Conservation (phyloP, 2,113 vertebrate genomes). For the Erythrolamprus reginae region DNA sequence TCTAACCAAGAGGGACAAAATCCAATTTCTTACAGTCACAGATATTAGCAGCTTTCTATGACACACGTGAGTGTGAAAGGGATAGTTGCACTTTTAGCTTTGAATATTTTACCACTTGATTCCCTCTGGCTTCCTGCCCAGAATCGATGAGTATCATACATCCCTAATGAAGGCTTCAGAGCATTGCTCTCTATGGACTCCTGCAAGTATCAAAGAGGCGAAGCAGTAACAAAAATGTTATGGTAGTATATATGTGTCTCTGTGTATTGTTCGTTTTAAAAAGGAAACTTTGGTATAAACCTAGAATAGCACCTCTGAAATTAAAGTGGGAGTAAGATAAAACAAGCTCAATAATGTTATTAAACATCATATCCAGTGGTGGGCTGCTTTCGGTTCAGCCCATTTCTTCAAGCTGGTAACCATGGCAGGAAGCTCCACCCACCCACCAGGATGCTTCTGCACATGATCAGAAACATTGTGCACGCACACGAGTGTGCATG, state of each 20-base stretch:
- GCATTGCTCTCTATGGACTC: conserved; percentile 52
- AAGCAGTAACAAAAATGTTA: conserved; percentile 53
- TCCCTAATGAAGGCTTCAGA: conserved; percentile 53
- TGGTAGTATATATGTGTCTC: neutral
- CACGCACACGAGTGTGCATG: too few relatives aligned
- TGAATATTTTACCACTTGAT: conserved; percentile 46
- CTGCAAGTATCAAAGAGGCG: conserved; percentile 58
- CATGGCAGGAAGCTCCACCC: too few relatives aligned
- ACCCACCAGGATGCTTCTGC: too few relatives aligned
- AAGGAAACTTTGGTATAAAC: conserved; percentile 33
- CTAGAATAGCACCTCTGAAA: conserved; percentile 41
- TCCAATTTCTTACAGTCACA: neutral
- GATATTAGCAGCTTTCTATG: neutral
- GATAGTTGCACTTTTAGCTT: conserved; percentile 33
- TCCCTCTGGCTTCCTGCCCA: conserved; percentile 50
- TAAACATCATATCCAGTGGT: neutral
- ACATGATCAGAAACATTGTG: too few relatives aligned
- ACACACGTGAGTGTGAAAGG: conserved; percentile 25
- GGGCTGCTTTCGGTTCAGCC: too few relatives aligned
- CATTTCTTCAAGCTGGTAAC: too few relatives aligned
- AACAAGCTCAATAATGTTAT: conserved; percentile 34
- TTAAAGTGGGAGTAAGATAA: conserved; percentile 34
- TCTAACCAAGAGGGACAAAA: conserved; percentile 5
- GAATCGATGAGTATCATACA: conserved; percentile 44
- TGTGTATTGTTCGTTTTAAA: conserved; percentile 36